Conservation (phyloP, 2,797 vertebrate species). For the Taeniopygia guttata region DNA sequence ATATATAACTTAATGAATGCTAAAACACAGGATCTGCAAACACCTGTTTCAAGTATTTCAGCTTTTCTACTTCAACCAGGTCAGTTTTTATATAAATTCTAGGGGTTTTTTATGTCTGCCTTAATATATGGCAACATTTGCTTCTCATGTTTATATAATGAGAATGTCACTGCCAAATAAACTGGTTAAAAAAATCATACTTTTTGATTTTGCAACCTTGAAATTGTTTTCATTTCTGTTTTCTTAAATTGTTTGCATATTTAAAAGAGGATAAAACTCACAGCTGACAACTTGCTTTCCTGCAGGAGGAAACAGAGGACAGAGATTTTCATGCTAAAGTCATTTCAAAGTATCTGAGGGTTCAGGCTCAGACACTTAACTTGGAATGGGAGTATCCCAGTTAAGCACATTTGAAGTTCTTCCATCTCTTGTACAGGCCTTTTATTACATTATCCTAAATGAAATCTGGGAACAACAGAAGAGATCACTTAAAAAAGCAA, state of each 20-base stretch:
- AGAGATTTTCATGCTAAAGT: neutral
- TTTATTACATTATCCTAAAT: neutral
- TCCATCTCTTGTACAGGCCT: neutral
- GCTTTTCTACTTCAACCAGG: neutral
- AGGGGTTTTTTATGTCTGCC: neutral
- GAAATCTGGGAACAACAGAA: neutral
- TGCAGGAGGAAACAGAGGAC: neutral
- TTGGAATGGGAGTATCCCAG: neutral
- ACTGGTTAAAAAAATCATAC: neutral
- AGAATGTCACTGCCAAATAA: neutral
- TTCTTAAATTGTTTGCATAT: neutral
- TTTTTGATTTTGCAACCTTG: conserved; percentile 14
- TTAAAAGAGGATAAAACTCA: neutral
- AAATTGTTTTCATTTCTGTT: neutral
- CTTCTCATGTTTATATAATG: conserved; percentile 26
- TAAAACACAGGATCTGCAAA: neutral
- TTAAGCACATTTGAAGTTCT: neutral
- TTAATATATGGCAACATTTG: neutral
- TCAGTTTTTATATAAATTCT: conserved; percentile 13
- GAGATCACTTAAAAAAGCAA: neutral
- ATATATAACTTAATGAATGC: neutral
- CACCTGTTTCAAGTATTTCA: neutral
- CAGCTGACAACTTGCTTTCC: neutral
- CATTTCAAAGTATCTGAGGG: neutral
- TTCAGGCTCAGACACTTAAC: neutral